Percentiles rank a stretch among this genome's conserved stretches.
phyloP scores from a whole-genome alignment of 2,797 vertebrate species.

The Fistularia tabacaria region DNA sequence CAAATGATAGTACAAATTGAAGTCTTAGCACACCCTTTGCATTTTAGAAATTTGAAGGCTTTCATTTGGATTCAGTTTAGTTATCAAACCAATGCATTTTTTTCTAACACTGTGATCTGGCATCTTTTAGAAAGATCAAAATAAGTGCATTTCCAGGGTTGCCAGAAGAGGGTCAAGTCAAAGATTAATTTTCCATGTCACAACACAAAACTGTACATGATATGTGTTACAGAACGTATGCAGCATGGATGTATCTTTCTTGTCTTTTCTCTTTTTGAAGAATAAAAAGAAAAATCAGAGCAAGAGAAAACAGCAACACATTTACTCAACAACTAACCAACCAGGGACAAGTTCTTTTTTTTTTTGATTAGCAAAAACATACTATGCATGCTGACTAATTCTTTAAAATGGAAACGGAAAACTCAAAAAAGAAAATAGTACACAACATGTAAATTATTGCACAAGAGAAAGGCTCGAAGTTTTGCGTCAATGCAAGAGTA shows the following conservation, averaged over 20 bases:
- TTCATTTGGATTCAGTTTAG: conserved; percentile 67
- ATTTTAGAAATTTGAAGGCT: conserved; percentile 82
- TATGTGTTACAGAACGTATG: conserved; percentile 98
- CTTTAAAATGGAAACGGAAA: conserved; percentile 79
- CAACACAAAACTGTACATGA: conserved; percentile 98
- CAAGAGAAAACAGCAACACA: conserved; percentile 93
- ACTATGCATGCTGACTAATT: conserved; percentile 99
- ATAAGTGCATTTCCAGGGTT: conserved; percentile 86
- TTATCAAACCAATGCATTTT: conserved; percentile 71
- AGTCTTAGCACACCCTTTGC: conserved; percentile 70
- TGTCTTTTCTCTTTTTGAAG: conserved; percentile 80
- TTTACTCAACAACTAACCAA: conserved; percentile 99
- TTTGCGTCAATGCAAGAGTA: conserved; percentile 99
- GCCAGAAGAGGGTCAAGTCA: conserved; percentile 84
- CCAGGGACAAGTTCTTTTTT: conserved; percentile 88
- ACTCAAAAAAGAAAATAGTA: conserved; percentile 85
- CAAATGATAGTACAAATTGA: conserved; percentile 88
- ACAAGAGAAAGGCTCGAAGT: conserved; percentile 99
- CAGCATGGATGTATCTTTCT: conserved; percentile 87
- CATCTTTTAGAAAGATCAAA: conserved; percentile 80
- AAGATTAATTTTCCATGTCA: conserved; percentile 86
- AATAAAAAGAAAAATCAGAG: conserved; percentile 87
- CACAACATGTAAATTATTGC: conserved; percentile 99
- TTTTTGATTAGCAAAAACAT: conserved; percentile 96
- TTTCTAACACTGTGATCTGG: conserved; percentile 82